A percentile compares a stretch with the other conserved stretches of the same genome.
Conservation (phyloP, 2,113 vertebrate genomes). For the Toxotes jaculatrix region DNA sequence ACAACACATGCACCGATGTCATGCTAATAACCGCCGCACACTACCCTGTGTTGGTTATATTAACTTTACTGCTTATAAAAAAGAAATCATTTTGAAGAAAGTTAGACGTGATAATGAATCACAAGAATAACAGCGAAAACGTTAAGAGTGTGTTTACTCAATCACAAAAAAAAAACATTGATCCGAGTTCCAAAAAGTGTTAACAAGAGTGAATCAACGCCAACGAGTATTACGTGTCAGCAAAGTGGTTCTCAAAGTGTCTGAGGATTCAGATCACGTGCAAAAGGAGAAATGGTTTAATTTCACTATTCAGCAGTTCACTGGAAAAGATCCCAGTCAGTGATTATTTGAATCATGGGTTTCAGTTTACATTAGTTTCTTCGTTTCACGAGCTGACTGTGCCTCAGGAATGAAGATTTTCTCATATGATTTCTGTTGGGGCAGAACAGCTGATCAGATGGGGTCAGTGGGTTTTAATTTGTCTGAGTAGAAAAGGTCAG, state of each 20-base stretch:
- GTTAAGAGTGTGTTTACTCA: not conserved
- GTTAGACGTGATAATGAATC: not conserved
- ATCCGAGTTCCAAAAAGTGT: not conserved
- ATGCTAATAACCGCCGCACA: not conserved
- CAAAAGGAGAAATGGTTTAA: not conserved
- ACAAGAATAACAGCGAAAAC: not conserved
- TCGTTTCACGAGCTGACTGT: not conserved
- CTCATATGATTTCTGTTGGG: not conserved
- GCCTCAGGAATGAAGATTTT: not conserved
- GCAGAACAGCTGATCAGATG: not conserved
- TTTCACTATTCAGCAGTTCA: no score
- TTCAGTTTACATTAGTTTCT: not conserved
- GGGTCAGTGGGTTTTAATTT: not conserved
- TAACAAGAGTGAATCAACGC: not conserved
- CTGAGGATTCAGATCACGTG: not conserved
- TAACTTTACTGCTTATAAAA: no score
- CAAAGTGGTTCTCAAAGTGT: not conserved
- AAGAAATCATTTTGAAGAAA: no score
- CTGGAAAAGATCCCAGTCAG: not conserved
- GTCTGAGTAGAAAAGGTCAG: not conserved
- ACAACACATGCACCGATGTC: conserved; percentile 27
- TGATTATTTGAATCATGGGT: not conserved
- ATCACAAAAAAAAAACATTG: not conserved
- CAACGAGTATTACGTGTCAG: not conserved
- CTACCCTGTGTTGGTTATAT: not conserved